phyloP scores from a whole-genome alignment of 2,888 invertebrate species.

The Didymodactylos carnosus region DNA sequence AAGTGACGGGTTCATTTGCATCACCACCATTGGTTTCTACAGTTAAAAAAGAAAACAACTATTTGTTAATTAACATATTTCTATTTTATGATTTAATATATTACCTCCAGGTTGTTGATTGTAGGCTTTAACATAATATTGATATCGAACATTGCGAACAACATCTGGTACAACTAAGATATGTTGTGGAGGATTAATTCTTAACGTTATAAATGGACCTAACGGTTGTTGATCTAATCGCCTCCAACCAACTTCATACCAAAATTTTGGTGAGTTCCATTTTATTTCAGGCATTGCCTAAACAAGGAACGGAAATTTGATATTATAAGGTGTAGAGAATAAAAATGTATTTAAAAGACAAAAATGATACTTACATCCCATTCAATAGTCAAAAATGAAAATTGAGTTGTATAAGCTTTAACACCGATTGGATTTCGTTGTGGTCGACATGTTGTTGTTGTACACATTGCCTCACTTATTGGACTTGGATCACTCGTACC shows the following conservation, averaged over 20 bases:
- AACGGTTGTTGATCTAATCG: neutral
- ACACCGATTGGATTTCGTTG: slow-evolving; percentile 2
- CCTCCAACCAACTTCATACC: slow-evolving; percentile 14
- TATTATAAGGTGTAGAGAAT: too few species aligned
- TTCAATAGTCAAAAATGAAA: neutral
- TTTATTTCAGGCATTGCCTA: slow-evolving; percentile 11
- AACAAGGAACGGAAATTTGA: too few species aligned
- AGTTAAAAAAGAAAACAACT: too few species aligned
- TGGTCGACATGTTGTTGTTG: slow-evolving; percentile 10
- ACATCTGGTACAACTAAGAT: neutral
- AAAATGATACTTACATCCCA: slow-evolving; percentile 12
- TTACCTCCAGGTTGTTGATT: slow-evolving; percentile 13
- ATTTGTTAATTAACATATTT: neutral
- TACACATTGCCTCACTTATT: slow-evolving; percentile 17
- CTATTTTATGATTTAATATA: neutral
- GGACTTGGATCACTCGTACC: slow-evolving; percentile 29
- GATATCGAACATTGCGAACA: neutral
- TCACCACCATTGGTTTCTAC: neutral
- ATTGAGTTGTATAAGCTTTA: neutral
- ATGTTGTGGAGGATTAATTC: neutral
- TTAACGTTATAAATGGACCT: neutral
- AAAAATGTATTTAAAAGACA: too few species aligned
- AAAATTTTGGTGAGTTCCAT: slow-evolving; percentile 9
- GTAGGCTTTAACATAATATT: slow-evolving; percentile 13
- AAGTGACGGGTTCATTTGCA: neutral